These are phyloP conservation scores for Falco novaeseelandiae DNA, from an alignment of 2,797 vertebrate species.

Conservation along the genomic window DNA sequence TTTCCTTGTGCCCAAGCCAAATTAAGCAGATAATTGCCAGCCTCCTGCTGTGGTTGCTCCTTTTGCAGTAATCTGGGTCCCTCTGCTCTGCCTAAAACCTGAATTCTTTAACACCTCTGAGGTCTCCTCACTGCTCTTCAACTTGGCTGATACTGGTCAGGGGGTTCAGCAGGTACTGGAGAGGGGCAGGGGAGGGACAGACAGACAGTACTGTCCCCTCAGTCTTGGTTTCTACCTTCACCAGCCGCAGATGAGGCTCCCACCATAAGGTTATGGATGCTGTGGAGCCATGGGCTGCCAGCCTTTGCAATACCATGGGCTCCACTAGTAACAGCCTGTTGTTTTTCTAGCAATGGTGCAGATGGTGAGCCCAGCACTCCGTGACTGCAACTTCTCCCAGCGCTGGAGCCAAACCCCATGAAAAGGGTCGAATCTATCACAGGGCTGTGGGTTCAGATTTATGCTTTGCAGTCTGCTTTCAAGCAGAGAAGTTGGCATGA, in stretches of 20 bases:
- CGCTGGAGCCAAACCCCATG: background rate
- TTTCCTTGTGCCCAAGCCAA: background rate
- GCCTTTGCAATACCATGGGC: background rate
- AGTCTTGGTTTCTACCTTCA: background rate
- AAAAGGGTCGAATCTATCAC: background rate
- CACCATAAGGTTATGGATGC: background rate
- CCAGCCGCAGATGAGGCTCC: background rate
- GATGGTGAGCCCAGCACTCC: background rate
- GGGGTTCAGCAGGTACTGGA: background rate
- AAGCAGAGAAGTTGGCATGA: background rate
- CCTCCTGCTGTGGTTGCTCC: background rate
- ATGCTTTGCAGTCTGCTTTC: background rate
- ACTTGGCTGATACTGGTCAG: background rate
- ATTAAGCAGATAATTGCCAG: slow-evolving; percentile 8
- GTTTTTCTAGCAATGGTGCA: background rate
- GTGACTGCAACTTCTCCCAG: background rate
- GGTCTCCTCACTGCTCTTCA: background rate
- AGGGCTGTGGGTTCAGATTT: background rate
- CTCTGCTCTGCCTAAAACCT: background rate
- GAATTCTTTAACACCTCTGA: background rate
- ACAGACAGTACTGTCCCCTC: background rate
- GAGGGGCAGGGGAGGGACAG: background rate
- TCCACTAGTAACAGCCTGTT: background rate
- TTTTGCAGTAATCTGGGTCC: background rate
- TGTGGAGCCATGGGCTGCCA: background rate